Evolutionary conservation across 2,888 invertebrate species (phyloP), one percentile per base, ranked within the genome.

Genomic region (Pardosa pseudoannulata): DNA sequence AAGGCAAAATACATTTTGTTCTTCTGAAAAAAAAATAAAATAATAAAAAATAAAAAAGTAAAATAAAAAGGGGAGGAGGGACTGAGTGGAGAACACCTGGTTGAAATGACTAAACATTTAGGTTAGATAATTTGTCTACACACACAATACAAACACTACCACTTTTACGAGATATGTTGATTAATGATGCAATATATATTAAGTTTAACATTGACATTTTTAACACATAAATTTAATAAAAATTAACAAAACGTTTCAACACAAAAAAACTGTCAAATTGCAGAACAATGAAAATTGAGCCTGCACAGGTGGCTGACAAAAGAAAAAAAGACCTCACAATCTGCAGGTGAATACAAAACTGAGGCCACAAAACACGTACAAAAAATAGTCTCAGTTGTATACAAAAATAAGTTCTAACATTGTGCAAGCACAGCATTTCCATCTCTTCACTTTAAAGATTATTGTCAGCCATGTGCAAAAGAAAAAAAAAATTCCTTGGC

Each of bases 211-310:
- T 80, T 87, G 65, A 75, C 62, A 72, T 79, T 79, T n/a, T 67
- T 56, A 86, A 87, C 87, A 87, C 80, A 41, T 41, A 87, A 70
- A 87, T 87, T 76, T 76, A 80, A 80, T 76, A 75, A 87, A 86
- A 80, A 83, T 72, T 87, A 87, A 80, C 87, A 87, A 87, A 87
- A 87, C 80, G 67, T 75, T 75, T 80, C 76, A 87, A 87, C 87
- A 76, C 86, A 87, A 87, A 80, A 85, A 64, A 80, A 80, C 79
- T 87, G 74, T 87, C 80, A 87, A 85, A 85, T 80, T 87, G 76
- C 72, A 79, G 87, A 87, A 87, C 87, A 80, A 76, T 80, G 74
- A 87, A 87, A 86, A 87, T 87, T 87, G 87, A 87, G 80, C 87
- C 80, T 80, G 80, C 80, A 80, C 75, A 76, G 71, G 36, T 56